phyloP scores from a whole-genome alignment of 1,140 invertebrate species.

The Brachionus paranguensis region DNA sequence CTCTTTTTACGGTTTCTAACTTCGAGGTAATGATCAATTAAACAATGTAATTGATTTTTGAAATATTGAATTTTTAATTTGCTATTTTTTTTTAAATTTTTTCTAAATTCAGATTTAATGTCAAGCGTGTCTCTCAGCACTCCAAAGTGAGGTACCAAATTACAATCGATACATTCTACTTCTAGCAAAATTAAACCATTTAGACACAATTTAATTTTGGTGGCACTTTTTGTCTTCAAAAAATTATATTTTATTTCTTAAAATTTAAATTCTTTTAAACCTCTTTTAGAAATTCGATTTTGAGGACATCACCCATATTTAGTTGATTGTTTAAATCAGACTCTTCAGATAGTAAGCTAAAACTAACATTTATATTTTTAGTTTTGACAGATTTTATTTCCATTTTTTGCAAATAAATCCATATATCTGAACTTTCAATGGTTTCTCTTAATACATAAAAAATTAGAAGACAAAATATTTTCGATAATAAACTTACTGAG shows the following conservation, averaged over 20 bases:
- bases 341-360: neutral
- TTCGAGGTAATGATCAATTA: neutral
- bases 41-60: neutral
- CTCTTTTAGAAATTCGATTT: neutral
- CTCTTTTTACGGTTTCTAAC: neutral
- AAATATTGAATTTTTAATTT: neutral
- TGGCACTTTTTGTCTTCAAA: neutral
- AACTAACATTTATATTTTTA: neutral
- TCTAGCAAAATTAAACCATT: neutral
- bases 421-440: neutral
- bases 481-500: neutral
- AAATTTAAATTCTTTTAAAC: neutral
- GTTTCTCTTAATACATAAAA: neutral
- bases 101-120: neutral
- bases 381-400: neutral
- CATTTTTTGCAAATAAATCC: neutral
- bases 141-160: neutral
- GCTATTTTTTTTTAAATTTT: neutral
- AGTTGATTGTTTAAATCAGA: neutral
- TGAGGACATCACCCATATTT: neutral
- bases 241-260: neutral
- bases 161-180: neutral
- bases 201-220: neutral
- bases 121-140: neutral
- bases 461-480: neutral